These are phyloP conservation scores for Erpetoichthys calabaricus DNA, from an alignment of 2,797 vertebrate genomes.

Conservation along the genomic window DNA sequence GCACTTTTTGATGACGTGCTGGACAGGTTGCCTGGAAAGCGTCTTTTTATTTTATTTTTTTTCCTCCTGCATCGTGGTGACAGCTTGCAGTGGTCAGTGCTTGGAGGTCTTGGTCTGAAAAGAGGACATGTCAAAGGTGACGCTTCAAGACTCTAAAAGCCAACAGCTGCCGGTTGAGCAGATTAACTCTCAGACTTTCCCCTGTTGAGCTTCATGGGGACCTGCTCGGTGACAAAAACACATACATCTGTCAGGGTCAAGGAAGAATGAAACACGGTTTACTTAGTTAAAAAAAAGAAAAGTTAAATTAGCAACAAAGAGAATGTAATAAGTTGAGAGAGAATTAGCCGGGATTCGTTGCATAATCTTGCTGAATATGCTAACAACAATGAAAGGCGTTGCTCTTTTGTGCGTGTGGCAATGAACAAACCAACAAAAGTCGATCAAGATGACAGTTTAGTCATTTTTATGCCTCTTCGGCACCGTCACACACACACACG, in stretches of 20 bases:
- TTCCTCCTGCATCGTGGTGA: conserved; percentile 41
- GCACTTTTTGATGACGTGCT: conserved; percentile 18
- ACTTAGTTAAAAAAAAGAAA: conserved; percentile 41
- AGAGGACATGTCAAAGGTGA: conserved; percentile 80
- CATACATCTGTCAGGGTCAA: conserved; percentile 56
- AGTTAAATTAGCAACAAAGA: conserved; percentile 58
- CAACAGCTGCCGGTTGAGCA: conserved; percentile 70
- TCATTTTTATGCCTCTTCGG: too few relatives aligned
- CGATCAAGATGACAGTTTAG: too few relatives aligned
- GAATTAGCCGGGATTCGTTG: too few relatives aligned
- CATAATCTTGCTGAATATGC: too few relatives aligned
- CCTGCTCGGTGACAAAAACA: conserved; percentile 49
- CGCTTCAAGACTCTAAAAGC: conserved; percentile 76
- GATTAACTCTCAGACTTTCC: conserved; percentile 76
- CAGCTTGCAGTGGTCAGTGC: conserved; percentile 72
- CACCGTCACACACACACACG: too few relatives aligned
- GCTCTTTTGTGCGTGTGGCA: too few relatives aligned
- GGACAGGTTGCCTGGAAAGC: conserved; percentile 36
- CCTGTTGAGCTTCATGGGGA: conserved; percentile 51
- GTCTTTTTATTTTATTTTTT: too few relatives aligned
- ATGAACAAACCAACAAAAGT: too few relatives aligned
- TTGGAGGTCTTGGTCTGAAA: conserved; percentile 50
- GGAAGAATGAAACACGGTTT: conserved; percentile 46
- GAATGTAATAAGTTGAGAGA: conserved; percentile 17
- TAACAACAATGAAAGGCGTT: too few relatives aligned